Base-by-base conservation (phyloP, 2,113 vertebrate species). In the Amia ocellicauda region DNA sequence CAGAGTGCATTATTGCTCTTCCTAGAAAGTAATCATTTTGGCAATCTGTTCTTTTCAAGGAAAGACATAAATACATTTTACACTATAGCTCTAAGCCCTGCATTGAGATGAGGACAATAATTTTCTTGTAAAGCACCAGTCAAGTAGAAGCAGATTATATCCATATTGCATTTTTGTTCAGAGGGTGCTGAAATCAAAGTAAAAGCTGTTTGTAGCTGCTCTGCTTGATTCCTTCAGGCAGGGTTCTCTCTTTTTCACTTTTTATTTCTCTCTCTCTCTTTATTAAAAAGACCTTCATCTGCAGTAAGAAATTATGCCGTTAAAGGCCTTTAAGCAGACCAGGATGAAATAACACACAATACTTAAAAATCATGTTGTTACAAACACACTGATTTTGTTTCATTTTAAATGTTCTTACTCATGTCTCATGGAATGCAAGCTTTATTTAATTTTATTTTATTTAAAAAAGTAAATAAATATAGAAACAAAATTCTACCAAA, bases 81-180 rank as follows among this genome's bases (percentile, higher is more conserved):
- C 64, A 69, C 36, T 53, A 59, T 66, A 58, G 61, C 68, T 78
- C 60, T 70, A 66, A 72, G 70, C 69, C 62, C 62, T 74, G 62
- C 71, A 68, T 70, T 72, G 71, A 75, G 62, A 77, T 24, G 50
- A 66, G 66, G 70, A 64, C 66, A 77, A 69, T 75, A 3, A 67
- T 76, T 76, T 73, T 62, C 65, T 72, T 70, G 69, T 79, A 77
- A 78, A 78, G 68, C 63, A 56, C 56, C 54, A 74, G 75, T 79
- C 69, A 71, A 79, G 75, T 76, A 64, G 69, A 73, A 63, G 69
- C 72, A 79, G 68, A 77, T 79, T 72, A 79, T 69, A 73, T 70
- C 62, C 66, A 69, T 70, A 60, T 70, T 77, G 66, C 67, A 68
- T 76, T 63, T 77, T 64, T 74, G 66, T 67, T 80, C 53, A 69